phyloP scores from a whole-genome alignment of 2,797 vertebrate species.

The Paedocypris micromegethes region DNA sequence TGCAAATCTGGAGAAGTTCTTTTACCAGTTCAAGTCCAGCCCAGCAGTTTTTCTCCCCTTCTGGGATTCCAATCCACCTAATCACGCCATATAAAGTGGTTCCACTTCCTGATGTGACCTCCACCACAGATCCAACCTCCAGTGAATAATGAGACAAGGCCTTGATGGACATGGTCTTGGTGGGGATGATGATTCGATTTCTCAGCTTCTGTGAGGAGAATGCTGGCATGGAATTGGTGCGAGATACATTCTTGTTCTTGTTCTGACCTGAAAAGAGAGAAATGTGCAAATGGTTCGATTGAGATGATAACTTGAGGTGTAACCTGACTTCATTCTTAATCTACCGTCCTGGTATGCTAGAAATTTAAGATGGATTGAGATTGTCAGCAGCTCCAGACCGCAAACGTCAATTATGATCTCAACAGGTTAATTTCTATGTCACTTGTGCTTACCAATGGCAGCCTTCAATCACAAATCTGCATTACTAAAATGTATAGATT shows the following conservation, averaged over 20 bases:
- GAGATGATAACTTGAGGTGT: conserved; percentile 42
- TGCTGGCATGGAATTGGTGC: conserved; percentile 57
- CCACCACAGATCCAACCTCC: conserved; percentile 70
- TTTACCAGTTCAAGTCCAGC: conserved; percentile 71
- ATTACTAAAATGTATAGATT: too few relatives aligned
- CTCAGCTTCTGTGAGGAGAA: conserved; percentile 32
- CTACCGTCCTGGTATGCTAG: conserved; percentile 1
- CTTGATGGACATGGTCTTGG: conserved; percentile 27
- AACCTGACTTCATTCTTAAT: neutral
- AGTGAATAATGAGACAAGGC: conserved; percentile 36
- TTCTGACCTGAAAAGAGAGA: conserved; percentile 48
- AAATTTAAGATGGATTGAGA: neutral
- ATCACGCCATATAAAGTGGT: conserved; percentile 66
- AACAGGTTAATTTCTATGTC: too few relatives aligned
- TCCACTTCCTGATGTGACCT: conserved; percentile 58
- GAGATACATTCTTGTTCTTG: conserved; percentile 47
- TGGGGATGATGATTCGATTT: conserved; percentile 1
- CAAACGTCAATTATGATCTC: too few relatives aligned
- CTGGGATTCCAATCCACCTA: conserved; percentile 64
- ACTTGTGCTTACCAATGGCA: too few relatives aligned
- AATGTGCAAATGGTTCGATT: conserved; percentile 35
- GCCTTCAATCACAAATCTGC: too few relatives aligned
- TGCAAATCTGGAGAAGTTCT: too few relatives aligned
- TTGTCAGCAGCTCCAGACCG: too few relatives aligned
- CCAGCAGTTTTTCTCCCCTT: conserved; percentile 57